Conservation (phyloP, 2,888 invertebrate species). For the Platypus cylindrus region DNA sequence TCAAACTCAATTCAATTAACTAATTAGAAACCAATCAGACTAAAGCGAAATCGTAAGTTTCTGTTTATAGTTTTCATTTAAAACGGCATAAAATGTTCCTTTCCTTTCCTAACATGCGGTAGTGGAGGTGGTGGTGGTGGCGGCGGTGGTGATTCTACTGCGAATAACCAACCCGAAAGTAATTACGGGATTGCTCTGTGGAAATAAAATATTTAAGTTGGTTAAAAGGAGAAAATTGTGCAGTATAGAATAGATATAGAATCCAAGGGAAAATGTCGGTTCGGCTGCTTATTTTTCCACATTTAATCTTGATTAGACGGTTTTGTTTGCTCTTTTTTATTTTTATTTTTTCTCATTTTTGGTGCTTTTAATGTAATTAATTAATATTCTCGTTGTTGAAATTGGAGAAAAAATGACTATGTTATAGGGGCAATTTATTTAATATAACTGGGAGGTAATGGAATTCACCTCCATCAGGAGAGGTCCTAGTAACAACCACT, state of each 20-base stretch:
- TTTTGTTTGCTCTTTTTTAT: conserved; percentile 1
- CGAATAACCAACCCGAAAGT: conserved; percentile 19
- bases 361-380: too few relatives aligned
- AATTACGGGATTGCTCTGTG: conserved; percentile 27
- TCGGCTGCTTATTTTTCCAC: conserved; percentile 22
- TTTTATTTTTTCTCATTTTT: too few relatives aligned
- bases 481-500: too few relatives aligned
- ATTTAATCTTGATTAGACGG: conserved; percentile 1
- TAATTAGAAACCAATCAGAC: conserved; percentile 21
- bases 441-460: too few relatives aligned
- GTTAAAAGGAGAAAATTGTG: conserved; percentile 23
- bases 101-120: too few relatives aligned
- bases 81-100: conserved; percentile 18
- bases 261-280: conserved; percentile 23
- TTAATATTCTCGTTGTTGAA: too few relatives aligned
- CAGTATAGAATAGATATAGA: conserved; percentile 24
- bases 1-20: conserved; percentile 19
- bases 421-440: too few relatives aligned
- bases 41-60: conserved; percentile 19
- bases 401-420: too few relatives aligned
- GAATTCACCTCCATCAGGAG: too few relatives aligned
- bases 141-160: conserved; percentile 11
- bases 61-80: conserved; percentile 17
- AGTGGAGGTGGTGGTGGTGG: too few relatives aligned
- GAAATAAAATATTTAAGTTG: conserved; percentile 28